Conservation (phyloP, 1,140 invertebrate species). For the Diabrotica virgifera region DNA sequence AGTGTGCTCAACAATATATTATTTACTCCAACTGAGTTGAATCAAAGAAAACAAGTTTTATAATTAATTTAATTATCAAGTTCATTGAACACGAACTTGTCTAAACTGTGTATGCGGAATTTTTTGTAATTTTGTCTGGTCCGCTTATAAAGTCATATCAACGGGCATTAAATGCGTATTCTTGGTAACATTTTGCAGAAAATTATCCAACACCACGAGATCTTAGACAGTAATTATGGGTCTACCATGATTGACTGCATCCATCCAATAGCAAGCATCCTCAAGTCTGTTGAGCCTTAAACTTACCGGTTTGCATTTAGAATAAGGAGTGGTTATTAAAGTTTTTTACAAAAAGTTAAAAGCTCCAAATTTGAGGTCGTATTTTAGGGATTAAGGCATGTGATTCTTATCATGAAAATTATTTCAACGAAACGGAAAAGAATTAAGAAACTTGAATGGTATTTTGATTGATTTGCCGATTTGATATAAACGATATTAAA, state of each 20-base stretch:
- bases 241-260: conserved; percentile 16
- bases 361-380: conserved; percentile 21
- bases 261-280: conserved; percentile 12
- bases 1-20: neutral
- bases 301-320: conserved; percentile 24
- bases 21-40: neutral
- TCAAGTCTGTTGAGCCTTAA: conserved; percentile 9
- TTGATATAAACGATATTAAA: too few species aligned
- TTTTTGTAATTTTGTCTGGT: conserved; percentile 3
- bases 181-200: conserved; percentile 10
- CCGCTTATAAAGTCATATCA: conserved; percentile 11
- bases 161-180: conserved; percentile 4
- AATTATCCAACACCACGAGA: conserved; percentile 17
- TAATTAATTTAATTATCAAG: conserved; percentile 3
- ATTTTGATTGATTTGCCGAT: neutral
- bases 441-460: neutral
- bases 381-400: conserved; percentile 7
- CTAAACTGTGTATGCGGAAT: neutral
- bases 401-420: conserved; percentile 6
- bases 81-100: neutral
- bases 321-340: conserved; percentile 30
- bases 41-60: neutral
- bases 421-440: neutral
- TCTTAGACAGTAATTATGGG: conserved; percentile 14
- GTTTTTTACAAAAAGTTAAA: conserved; percentile 31